phyloP scores from a whole-genome alignment of 2,113 vertebrate species.

The Channa maculata region DNA sequence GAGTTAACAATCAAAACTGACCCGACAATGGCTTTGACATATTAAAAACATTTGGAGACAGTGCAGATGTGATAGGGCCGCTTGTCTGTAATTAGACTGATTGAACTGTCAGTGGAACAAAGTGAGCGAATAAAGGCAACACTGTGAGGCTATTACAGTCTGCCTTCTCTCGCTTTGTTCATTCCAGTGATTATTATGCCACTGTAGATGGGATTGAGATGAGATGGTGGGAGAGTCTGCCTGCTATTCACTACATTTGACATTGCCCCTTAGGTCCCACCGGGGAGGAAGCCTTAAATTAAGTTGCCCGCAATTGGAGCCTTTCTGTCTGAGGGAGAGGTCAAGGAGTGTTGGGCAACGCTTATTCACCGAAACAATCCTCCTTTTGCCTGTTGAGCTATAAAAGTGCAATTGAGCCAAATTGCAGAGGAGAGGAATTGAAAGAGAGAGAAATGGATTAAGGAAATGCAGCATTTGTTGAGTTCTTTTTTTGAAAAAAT shows the following conservation, averaged over 20 bases:
- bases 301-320: constrained; percentile 59
- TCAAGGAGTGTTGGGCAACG: constrained; percentile 54
- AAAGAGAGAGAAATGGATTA: too few species aligned
- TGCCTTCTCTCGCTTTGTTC: constrained; percentile 41
- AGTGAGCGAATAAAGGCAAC: constrained; percentile 45
- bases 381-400: constrained; percentile 34
- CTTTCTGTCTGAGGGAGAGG: constrained; percentile 55
- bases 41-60: constrained; percentile 16
- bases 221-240: constrained; percentile 28
- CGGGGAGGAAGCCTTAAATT: constrained; percentile 66
- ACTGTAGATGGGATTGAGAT: constrained; percentile 40
- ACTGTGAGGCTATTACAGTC: constrained; percentile 32
- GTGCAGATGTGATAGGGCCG: constrained; percentile 18
- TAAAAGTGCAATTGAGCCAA: constrained; percentile 1
- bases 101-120: constrained; percentile 30
- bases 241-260: constrained; percentile 65
- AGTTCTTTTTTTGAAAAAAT: neutral
- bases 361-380: constrained; percentile 44
- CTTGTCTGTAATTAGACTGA: constrained; percentile 46
- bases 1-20: constrained; percentile 35
- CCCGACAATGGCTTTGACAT: constrained; percentile 19
- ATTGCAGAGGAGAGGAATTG: neutral
- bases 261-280: constrained; percentile 59
- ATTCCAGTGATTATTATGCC: constrained; percentile 57
- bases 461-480: neutral